phyloP scores from a whole-genome alignment of 2,797 vertebrate genomes.

The Muscicapa comitata region DNA sequence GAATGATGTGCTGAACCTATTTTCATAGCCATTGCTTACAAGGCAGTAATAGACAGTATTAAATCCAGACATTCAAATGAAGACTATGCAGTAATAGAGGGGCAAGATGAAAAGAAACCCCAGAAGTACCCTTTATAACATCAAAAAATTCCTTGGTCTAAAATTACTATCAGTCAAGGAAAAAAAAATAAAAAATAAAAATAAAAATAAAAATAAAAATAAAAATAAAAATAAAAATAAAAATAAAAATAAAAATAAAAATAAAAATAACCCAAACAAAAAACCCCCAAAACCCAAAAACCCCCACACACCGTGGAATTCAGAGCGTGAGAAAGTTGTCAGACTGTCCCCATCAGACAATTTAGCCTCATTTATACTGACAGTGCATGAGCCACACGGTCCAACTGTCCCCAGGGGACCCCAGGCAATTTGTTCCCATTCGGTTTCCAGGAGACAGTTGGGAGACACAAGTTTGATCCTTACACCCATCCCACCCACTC shows the following conservation, averaged over 20 bases:
- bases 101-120: not conserved
- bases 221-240: not conserved
- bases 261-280: not conserved
- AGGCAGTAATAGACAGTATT: not conserved
- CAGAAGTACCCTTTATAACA: not conserved
- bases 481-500: not conserved
- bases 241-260: no score
- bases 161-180: not conserved
- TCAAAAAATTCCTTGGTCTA: not conserved
- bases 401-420: not conserved
- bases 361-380: not conserved
- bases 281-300: not conserved
- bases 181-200: not conserved
- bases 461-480: not conserved
- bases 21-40: not conserved
- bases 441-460: not conserved
- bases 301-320: rapidly evolving
- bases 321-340: not conserved
- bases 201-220: not conserved
- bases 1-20: not conserved
- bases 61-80: not conserved
- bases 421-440: not conserved
- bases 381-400: not conserved
- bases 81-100: not conserved
- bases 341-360: not conserved